Evolutionary conservation across 2,888 invertebrate species (phyloP).

Genomic region (Chorisops tibialis): DNA sequence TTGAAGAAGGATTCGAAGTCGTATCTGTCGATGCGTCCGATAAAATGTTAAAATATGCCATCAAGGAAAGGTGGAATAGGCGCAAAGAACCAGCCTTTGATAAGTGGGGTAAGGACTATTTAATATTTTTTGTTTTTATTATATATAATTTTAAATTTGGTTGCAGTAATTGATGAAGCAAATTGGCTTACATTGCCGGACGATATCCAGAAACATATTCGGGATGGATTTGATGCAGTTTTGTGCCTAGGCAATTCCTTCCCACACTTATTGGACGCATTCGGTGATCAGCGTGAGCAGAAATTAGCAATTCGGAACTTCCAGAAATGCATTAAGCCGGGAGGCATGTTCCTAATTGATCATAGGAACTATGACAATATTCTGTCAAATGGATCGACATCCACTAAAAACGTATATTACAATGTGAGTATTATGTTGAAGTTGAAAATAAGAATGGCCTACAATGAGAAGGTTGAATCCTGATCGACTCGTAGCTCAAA

Average conservation of each 20-base stretch:
- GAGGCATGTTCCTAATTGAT: conserved; percentile 80
- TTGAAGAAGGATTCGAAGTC: conserved; percentile 83
- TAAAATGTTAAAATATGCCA: conserved; percentile 87
- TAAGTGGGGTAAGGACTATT: conserved; percentile 68
- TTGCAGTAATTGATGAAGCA: conserved; percentile 82
- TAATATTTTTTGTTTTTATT: background rate
- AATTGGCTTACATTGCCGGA: conserved; percentile 81
- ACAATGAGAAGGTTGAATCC: no score
- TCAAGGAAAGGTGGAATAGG: conserved; percentile 80
- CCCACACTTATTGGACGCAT: conserved; percentile 79
- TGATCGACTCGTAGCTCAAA: no score
- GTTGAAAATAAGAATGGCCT: background rate
- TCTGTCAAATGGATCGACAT: conserved; percentile 70
- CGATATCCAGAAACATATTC: conserved; percentile 60
- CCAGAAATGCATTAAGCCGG: conserved; percentile 77
- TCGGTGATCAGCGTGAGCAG: conserved; percentile 75
- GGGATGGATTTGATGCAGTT: conserved; percentile 77
- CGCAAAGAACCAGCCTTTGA: conserved; percentile 76
- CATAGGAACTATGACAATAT: conserved; percentile 87
- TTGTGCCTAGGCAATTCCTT: conserved; percentile 89
- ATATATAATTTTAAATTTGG: background rate
- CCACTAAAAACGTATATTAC: conserved; percentile 82
- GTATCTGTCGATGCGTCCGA: conserved; percentile 87
- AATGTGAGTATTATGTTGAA: conserved; percentile 62
- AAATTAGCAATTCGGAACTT: conserved; percentile 76